Base-by-base conservation (phyloP, 2,797 vertebrate species). In the Hylomyscus alleni region DNA sequence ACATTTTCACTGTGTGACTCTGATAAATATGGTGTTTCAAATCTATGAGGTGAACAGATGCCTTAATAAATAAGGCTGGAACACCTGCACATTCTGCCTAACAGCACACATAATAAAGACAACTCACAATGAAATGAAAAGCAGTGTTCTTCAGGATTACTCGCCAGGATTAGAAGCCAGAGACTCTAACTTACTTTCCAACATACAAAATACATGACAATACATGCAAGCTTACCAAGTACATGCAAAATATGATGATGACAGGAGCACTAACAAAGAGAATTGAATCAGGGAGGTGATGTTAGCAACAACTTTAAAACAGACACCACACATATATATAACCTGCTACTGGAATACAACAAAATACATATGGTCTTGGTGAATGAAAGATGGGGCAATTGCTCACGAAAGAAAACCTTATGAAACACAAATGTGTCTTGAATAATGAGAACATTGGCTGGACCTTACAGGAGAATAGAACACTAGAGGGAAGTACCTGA, bases 301-400 rank as follows among this genome's bases (percentile, higher is more conserved):
- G 29, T 72, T 88, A 92, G 52, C 11, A 94, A 91, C n/a, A 65
- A 37, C 56, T 87, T 50, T 89, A 89, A 94, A 84, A 31, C 15
- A 73, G 78, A 84, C 34, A 77, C 19, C 50, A 76, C 37, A 22
- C 37, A 67, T 37, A 62, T 3, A 4, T 13, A 54, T 10, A 12
- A 52, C 86, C 82, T 22, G 52, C 9, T 54, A 54, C 60, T 52
- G 88, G 60, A 91, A 83, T 20, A 93, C 37, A 81, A 65, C 37
- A 54, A 58, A 86, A 11, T 34, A 50, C 31, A 17, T 17, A 72
- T 34, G 54, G 54, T 22, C 26, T 50, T 47, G 31, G 8, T 17
- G 31, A 84, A 47, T 93, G 56, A 95, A 52, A 77, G 17, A 65
- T 90, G 56, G 15, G 1, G 13, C 44, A 81, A 54, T 76, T 34